These are phyloP conservation scores for Scylla paramamosain DNA, from an alignment of 1,140 invertebrate genomes.

Conservation along the genomic window DNA sequence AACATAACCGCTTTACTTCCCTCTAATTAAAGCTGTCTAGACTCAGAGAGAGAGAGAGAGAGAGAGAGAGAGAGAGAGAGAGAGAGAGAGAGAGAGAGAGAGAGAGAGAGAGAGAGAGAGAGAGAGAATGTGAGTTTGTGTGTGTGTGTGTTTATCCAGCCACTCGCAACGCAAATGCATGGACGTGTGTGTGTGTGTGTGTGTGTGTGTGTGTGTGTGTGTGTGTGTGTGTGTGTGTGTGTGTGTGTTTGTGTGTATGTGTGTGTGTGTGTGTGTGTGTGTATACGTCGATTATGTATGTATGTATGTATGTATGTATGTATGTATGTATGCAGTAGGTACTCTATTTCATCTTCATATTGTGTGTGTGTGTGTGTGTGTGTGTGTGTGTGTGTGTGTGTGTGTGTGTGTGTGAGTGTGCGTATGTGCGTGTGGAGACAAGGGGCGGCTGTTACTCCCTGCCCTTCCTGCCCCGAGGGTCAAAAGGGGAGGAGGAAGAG, in stretches of 20 bases:
- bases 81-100: too few relatives aligned
- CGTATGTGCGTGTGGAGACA: background rate
- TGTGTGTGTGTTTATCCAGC: too few relatives aligned
- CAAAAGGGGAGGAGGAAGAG: background rate
- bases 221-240: too few relatives aligned
- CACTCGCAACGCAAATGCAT: too few relatives aligned
- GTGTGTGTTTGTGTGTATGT: too few relatives aligned
- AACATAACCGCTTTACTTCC: background rate
- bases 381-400: conserved; percentile 4
- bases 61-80: too few relatives aligned
- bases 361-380: background rate
- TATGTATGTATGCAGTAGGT: background rate
- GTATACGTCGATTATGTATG: background rate
- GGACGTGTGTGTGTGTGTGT: too few relatives aligned
- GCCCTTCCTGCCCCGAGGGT: background rate
- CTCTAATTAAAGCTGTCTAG: conserved; percentile 1
- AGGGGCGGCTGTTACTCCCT: background rate
- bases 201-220: too few relatives aligned
- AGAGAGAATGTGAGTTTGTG: too few relatives aligned
- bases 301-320: conserved; percentile 12
- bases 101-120: too few relatives aligned
- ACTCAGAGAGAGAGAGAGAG: too few relatives aligned
- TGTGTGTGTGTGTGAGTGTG: conserved; percentile 1
- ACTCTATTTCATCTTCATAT: background rate
- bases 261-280: too few relatives aligned